Percentiles rank a stretch among this genome's conserved stretches.
Evolutionary conservation across 2,888 invertebrate genomes (phyloP).

Genomic region (Yponomeuta cagnagella): DNA sequence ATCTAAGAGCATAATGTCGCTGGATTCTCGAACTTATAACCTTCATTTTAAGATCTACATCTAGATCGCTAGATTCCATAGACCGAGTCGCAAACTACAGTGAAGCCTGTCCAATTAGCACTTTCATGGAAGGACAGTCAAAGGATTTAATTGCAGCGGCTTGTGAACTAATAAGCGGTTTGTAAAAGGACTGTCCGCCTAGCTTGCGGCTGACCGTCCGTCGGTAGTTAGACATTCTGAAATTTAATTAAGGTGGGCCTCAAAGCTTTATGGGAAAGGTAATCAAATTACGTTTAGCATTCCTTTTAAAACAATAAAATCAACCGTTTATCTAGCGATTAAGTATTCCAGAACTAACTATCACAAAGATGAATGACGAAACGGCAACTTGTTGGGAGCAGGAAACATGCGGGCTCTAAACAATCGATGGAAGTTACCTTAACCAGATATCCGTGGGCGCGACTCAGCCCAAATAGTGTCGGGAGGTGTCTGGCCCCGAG

Average conservation of each 20-base stretch:
- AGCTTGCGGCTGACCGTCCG: not conserved
- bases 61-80: too few species aligned
- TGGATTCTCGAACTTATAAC: not conserved
- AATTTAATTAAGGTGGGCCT: not conserved
- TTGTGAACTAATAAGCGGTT: not conserved
- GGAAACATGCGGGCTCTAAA: slow-evolving; percentile 8
- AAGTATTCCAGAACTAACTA: not conserved
- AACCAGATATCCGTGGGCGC: slow-evolving; percentile 86
- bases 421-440: slow-evolving; percentile 74
- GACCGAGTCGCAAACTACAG: too few species aligned
- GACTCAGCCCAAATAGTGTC: slow-evolving; percentile 82
- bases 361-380: slow-evolving; percentile 4
- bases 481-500: slow-evolving; percentile 87
- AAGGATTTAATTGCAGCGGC: not conserved
- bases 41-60: too few species aligned
- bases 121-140: not conserved
- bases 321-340: not conserved
- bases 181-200: not conserved
- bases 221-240: not conserved
- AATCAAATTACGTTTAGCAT: not conserved
- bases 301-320: not conserved
- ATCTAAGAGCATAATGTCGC: not conserved
- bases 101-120: not conserved
- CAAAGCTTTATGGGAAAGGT: not conserved
- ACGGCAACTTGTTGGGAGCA: not conserved